Conservation (phyloP, 2,888 invertebrate species). For the Ctenicera cuprea region DNA sequence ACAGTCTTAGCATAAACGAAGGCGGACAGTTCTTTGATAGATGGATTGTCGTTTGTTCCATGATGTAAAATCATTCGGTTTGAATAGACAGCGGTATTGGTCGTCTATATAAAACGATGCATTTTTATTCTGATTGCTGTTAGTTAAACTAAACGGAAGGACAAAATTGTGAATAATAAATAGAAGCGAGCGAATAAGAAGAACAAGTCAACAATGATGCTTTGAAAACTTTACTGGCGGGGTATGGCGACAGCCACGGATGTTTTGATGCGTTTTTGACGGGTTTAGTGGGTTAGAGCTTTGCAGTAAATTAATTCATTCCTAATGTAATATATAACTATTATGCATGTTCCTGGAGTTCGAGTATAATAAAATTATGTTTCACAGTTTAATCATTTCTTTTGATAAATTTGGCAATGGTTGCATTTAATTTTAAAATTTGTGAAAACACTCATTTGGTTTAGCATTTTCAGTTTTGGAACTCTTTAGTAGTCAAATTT, state of each 20-base stretch:
- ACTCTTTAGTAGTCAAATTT: no score
- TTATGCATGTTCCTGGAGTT: no score
- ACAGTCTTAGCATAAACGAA: slow-evolving; percentile 60
- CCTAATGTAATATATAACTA: slow-evolving; percentile 5
- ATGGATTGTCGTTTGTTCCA: slow-evolving; percentile 59
- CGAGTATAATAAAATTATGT: no score
- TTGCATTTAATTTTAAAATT: no score
- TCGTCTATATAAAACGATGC: slow-evolving; percentile 29
- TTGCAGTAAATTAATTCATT: slow-evolving; percentile 39
- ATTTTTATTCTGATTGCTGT: slow-evolving; percentile 58
- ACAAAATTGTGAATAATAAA: slow-evolving; percentile 67
- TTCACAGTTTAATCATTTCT: no score
- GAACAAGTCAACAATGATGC: slow-evolving; percentile 63
- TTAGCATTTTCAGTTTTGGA: no score
- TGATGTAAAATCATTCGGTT: slow-evolving; percentile 48
- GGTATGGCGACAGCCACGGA: slow-evolving; percentile 52
- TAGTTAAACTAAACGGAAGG: slow-evolving; percentile 69
- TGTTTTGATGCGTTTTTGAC: slow-evolving; percentile 63
- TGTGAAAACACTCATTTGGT: no score
- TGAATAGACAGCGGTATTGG: slow-evolving; percentile 1
- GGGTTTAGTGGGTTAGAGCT: slow-evolving; percentile 39
- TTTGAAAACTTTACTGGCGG: slow-evolving; percentile 51
- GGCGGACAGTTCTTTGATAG: slow-evolving; percentile 69
- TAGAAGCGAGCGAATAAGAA: slow-evolving; percentile 60
- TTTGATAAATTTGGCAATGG: no score